These are phyloP conservation scores for Desmophyllum pertusum DNA, from an alignment of 92 coral and sea anemone species.

Conservation along the genomic window DNA sequence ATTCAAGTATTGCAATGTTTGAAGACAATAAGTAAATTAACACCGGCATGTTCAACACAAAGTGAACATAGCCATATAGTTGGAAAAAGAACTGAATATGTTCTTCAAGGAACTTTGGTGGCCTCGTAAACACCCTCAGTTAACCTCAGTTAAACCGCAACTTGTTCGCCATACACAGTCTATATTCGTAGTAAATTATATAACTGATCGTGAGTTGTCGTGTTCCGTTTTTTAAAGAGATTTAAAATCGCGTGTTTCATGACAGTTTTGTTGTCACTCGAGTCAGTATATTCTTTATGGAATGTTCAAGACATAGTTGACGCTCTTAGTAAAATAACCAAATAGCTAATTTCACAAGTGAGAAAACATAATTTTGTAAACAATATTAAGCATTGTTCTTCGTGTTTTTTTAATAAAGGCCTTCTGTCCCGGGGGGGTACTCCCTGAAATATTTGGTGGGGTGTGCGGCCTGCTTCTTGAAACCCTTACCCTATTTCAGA, in stretches of 20 bases:
- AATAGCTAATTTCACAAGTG: not conserved
- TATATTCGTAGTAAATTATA: not conserved
- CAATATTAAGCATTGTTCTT: not conserved
- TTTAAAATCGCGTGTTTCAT: not conserved
- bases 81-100: not conserved
- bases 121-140: not conserved
- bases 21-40: not conserved
- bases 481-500: too few relatives aligned
- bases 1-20: slow-evolving; percentile 2
- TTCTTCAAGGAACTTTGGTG: not conserved
- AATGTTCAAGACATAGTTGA: too few relatives aligned
- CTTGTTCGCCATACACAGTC: not conserved
- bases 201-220: not conserved
- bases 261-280: not conserved
- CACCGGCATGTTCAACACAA: too few relatives aligned
- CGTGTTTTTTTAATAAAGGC: not conserved
- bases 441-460: too few relatives aligned
- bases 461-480: too few relatives aligned
- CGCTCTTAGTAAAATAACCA: too few relatives aligned
- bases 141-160: not conserved
- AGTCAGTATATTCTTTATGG: not conserved
- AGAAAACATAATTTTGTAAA: not conserved
- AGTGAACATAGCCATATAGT: too few relatives aligned
- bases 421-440: too few relatives aligned
- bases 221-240: not conserved